These are phyloP conservation scores for Pachycephus smyrnensis DNA, from an alignment of 2,888 invertebrate genomes.

Conservation along the genomic window DNA sequence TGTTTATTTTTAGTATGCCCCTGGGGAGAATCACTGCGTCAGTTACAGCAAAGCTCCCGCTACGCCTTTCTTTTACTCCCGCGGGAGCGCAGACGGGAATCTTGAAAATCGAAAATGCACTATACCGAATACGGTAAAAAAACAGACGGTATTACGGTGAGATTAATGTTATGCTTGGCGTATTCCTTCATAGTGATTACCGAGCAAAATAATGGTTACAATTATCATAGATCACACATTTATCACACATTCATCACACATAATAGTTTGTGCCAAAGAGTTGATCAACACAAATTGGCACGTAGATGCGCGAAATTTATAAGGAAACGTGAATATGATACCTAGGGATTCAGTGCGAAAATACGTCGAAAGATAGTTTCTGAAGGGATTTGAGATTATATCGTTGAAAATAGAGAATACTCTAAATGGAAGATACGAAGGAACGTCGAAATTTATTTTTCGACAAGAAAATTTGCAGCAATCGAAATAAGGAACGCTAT, in stretches of 20 bases:
- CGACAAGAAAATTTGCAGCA: neutral
- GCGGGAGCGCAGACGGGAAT: slow-evolving; percentile 23
- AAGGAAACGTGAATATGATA: neutral
- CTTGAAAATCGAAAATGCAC: slow-evolving; percentile 15
- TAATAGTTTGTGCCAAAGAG: neutral
- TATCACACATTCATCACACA: too few relatives aligned
- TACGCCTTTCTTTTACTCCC: slow-evolving; percentile 30
- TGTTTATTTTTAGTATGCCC: slow-evolving; percentile 14
- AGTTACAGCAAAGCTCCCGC: slow-evolving; percentile 29
- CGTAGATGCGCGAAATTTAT: neutral
- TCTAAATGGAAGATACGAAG: too few relatives aligned
- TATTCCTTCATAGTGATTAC: neutral
- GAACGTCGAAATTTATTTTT: neutral
- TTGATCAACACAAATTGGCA: neutral
- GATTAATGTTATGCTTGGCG: neutral
- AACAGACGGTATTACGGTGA: neutral
- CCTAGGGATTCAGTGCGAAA: neutral
- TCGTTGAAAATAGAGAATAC: neutral
- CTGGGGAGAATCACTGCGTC: slow-evolving; percentile 34
- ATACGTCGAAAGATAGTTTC: neutral
- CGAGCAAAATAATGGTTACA: neutral
- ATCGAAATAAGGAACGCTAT: neutral
- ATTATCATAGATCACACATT: too few relatives aligned
- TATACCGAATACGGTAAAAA: neutral
- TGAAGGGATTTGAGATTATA: neutral